Evolutionary conservation across 2,113 vertebrate genomes (phyloP).

Genomic region (Plestiodon gilberti): DNA sequence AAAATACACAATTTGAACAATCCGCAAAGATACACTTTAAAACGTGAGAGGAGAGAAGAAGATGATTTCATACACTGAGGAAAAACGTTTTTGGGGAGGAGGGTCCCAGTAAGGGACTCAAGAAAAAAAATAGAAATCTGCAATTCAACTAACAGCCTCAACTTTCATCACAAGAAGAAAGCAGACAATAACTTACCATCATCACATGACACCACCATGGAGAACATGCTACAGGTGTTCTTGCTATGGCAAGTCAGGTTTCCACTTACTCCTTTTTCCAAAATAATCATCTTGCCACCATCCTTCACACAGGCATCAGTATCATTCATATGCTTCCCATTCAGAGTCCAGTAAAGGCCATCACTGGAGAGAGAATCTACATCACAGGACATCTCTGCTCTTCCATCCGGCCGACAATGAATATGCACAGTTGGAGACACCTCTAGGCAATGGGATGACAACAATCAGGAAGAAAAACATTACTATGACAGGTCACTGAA

Average conservation of each 20-base stretch:
- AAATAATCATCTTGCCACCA: slow-evolving; percentile 53
- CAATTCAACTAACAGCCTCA: not conserved
- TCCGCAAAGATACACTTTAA: not conserved
- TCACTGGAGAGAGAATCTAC: not conserved
- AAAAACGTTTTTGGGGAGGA: not conserved
- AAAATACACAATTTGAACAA: not conserved
- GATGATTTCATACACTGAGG: not conserved
- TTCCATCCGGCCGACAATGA: slow-evolving; percentile 57
- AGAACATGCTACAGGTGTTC: not conserved
- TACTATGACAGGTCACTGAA: not conserved
- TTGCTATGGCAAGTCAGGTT: slow-evolving; percentile 40
- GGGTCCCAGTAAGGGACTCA: not conserved
- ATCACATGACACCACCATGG: slow-evolving; percentile 48
- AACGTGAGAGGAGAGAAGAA: not conserved
- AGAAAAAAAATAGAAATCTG: not conserved
- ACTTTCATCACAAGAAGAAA: not conserved
- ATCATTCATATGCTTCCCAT: not conserved
- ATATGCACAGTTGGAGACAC: slow-evolving; percentile 18
- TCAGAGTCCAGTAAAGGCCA: slow-evolving; percentile 56
- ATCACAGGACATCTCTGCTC: slow-evolving; percentile 44
- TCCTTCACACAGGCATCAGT: slow-evolving; percentile 51
- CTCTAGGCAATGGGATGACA: not conserved
- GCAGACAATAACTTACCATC: slow-evolving; percentile 32
- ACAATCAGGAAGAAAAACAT: not conserved
- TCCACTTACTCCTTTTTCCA: slow-evolving; percentile 44